A percentile compares a stretch with the other conserved stretches of the same genome.
phyloP scores from a whole-genome alignment of 2,888 invertebrate species.

The Thera obeliscata region DNA sequence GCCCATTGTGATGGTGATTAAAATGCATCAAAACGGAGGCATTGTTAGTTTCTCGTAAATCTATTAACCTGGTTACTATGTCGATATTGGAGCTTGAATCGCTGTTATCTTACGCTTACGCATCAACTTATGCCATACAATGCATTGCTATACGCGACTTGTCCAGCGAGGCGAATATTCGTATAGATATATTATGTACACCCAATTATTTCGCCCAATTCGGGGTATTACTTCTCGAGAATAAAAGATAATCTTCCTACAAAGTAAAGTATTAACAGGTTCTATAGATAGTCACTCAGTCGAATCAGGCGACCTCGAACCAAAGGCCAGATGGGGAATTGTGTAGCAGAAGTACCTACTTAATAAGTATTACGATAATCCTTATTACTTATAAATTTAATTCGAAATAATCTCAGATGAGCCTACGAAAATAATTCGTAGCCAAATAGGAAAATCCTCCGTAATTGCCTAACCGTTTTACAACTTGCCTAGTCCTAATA shows the following conservation, averaged over 20 bases:
- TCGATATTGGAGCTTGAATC: constrained; percentile 8
- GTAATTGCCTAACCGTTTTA: too few species aligned
- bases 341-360: neutral
- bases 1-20: constrained; percentile 18
- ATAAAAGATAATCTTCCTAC: neutral
- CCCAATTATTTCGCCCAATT: neutral
- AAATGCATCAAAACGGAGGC: constrained; percentile 9
- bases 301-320: neutral
- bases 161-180: neutral
- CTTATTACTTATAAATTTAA: neutral
- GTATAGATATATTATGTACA: neutral
- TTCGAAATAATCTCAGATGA: neutral
- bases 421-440: neutral
- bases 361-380: neutral
- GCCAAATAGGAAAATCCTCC: too few species aligned
- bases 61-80: constrained; percentile 8
- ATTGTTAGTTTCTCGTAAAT: constrained; percentile 19
- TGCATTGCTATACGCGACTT: neutral
- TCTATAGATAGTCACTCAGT: neutral
- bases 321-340: neutral
- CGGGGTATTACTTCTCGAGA: neutral
- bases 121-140: neutral
- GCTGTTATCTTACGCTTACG: neutral
- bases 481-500: too few species aligned
- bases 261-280: neutral